A percentile compares a stretch with the other conserved stretches of the same genome.
Conservation (phyloP, 2,797 vertebrate species). For the Poeciliopsis paucimaculata region DNA sequence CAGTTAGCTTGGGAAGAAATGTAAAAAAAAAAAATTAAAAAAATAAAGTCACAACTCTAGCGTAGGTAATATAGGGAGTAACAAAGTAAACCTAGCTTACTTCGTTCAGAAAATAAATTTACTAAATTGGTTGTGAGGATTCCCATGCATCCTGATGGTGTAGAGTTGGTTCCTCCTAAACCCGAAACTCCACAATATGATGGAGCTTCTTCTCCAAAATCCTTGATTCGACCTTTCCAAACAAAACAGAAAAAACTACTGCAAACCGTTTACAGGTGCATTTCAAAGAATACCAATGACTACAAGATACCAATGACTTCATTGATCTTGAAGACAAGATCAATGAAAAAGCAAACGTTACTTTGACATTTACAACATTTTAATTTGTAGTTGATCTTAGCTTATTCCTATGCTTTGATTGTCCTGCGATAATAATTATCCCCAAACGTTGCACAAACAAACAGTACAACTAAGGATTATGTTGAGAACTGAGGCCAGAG, state of each 20-base stretch:
- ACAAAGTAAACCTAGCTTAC: neutral
- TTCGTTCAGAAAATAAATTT: neutral
- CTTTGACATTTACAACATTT: neutral
- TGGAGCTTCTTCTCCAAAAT: no score
- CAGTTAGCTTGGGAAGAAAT: no score
- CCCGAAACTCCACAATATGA: no score
- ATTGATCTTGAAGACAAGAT: no score
- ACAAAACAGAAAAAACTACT: neutral
- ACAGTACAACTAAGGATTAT: neutral
- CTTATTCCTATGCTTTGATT: neutral
- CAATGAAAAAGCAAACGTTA: neutral
- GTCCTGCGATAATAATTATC: no score
- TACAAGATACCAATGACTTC: no score
- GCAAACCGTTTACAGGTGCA: neutral
- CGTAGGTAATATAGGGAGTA: no score
- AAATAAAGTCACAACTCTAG: no score
- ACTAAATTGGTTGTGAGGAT: neutral
- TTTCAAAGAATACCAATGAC: neutral
- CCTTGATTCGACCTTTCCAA: neutral
- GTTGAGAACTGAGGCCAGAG: conserved; percentile 15
- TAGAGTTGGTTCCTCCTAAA: no score
- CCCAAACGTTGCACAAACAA: neutral
- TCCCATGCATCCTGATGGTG: no score
- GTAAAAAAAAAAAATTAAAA: no score
- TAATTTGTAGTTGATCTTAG: neutral